Evolutionary conservation across 2,113 vertebrate species (phyloP), one percentile per base, ranked within the genome.

Genomic region (Cochlearius cochlearius): DNA sequence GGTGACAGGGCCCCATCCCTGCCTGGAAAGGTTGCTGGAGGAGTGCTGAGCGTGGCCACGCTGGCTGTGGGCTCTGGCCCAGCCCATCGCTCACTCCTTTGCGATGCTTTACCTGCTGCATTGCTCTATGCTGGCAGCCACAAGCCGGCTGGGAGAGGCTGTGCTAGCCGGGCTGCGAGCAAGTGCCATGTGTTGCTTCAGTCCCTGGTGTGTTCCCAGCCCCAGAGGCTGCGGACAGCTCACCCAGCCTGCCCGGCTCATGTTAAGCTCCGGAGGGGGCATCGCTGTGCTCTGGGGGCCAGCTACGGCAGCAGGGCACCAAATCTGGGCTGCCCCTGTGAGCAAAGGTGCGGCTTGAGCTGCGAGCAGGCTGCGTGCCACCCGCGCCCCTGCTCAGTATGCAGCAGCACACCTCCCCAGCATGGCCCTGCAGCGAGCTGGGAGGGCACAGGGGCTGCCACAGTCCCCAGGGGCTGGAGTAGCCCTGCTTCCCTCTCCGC

Each of bases 141-240:
- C 88, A 30, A n/a, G 36, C 87, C 1, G 18, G 76, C 63, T 93
- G 87, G 71, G 88, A 90, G 88, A 47, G 88, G 39, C 97, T 92
- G 74, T 26, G 96, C 77, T 22, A 19, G 90, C 97, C 27, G 13
- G 69, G 88, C 62, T 88, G 74, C 10, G 6, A 68, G 95, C 66
- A 58, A 90, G 93, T 94, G 68, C 95, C 97, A 92, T 15, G 90
- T 79, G 92, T 95, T 97, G 97, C 91, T 94, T 39, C 69, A 13
- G 10, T 20, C 92, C 87, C 91, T n/a, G 39, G 4, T 43, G 94
- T 8, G 22, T 14, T 36, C 82, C 72, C 60, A 10, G 53, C 3
- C 72, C 56, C 29, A 72, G 95, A n/a, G 86, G 91, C 97, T 73
- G 92, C 64, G 3, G 89, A 93, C 47, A n/a, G 64, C 75, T 88